These are phyloP conservation scores for Pampusana beccarii DNA, from an alignment of 2,113 vertebrate genomes.

Conservation along the genomic window DNA sequence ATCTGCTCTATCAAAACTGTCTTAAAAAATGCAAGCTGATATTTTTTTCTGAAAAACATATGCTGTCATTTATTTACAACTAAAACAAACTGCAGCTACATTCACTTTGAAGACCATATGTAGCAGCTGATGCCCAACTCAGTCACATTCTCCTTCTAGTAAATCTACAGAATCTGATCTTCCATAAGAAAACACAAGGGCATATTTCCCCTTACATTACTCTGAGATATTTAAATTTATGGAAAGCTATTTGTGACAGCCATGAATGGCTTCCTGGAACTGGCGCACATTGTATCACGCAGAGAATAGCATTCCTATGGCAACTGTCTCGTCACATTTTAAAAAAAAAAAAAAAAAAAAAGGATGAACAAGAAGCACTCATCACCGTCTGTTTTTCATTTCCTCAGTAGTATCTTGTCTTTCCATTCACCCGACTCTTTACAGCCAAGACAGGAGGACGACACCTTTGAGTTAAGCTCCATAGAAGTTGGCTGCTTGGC, in stretches of 20 bases:
- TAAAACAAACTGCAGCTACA: not conserved
- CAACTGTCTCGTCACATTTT: constrained; percentile 27
- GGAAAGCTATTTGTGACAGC: constrained; percentile 32
- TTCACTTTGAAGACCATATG: not conserved
- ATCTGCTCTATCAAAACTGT: not conserved
- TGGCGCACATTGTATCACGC: not conserved
- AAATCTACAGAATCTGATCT: not conserved
- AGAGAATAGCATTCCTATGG: constrained; percentile 59
- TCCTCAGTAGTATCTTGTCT: not conserved
- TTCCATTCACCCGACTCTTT: not conserved
- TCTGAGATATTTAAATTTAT: constrained; percentile 34
- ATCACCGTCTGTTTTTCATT: not conserved
- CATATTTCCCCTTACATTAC: not conserved
- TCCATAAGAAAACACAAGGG: not conserved
- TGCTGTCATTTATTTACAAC: not conserved
- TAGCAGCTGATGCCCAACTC: not conserved
- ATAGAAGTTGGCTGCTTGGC: not conserved
- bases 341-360: not conserved
- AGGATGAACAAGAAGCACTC: not conserved
- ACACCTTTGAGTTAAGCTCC: not conserved
- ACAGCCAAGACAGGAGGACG: not conserved
- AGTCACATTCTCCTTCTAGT: not conserved
- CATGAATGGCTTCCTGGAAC: constrained; percentile 14
- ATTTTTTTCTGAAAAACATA: not conserved
- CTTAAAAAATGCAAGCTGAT: not conserved